A percentile compares a stretch with the other conserved stretches of the same genome.
Conservation (phyloP, 2,888 invertebrate genomes). For the Caenorhabditis angaria region DNA sequence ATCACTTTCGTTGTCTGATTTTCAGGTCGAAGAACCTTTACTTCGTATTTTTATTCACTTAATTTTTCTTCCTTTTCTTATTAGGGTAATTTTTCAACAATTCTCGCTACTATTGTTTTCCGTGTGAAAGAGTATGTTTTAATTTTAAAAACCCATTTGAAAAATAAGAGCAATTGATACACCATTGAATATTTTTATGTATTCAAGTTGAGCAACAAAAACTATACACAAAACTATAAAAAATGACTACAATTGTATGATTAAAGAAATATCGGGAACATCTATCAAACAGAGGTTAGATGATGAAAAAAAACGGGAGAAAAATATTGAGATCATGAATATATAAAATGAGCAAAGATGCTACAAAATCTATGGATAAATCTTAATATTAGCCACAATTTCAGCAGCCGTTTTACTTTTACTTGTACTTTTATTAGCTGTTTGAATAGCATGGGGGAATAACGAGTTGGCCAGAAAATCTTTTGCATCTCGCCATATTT, state of each 20-base stretch:
- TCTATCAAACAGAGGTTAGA: neutral
- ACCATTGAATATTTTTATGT: neutral
- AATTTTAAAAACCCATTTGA: no score
- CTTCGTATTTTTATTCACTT: no score
- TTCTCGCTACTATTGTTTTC: no score
- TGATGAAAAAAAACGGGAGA: neutral
- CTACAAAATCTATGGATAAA: conserved; percentile 40
- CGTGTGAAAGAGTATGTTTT: no score
- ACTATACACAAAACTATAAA: neutral
- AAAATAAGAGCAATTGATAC: no score
- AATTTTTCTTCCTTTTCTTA: no score
- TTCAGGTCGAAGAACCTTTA: no score
- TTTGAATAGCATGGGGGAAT: conserved; percentile 61
- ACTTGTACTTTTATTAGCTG: conserved; percentile 57
- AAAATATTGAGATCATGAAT: neutral
- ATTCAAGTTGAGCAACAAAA: neutral
- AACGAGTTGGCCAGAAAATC: conserved; percentile 63
- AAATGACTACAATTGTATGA: neutral
- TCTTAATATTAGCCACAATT: conserved; percentile 53
- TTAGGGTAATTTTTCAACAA: no score
- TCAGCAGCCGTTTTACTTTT: conserved; percentile 48
- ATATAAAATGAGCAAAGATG: neutral
- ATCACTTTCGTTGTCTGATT: no score
- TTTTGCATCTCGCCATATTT: conserved; percentile 69
- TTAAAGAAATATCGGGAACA: neutral